phyloP scores from a whole-genome alignment of 2,113 vertebrate genomes.

The Sceloporus tristichus region DNA sequence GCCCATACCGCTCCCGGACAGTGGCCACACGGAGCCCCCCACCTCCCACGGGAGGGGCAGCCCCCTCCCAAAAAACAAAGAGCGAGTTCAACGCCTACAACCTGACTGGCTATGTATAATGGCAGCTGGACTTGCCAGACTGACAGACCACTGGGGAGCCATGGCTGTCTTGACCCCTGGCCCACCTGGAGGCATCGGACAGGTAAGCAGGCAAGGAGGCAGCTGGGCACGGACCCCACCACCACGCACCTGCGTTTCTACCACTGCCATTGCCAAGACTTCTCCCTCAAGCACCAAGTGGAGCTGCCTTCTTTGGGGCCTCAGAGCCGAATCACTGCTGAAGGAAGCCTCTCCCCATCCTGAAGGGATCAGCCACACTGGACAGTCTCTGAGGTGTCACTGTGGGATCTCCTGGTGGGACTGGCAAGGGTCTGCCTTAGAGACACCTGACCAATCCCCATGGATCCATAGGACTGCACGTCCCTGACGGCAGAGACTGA shows the following conservation, averaged over 20 bases:
- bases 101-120: constrained; percentile 84
- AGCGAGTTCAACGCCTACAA: constrained; percentile 81
- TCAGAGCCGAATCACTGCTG: no score
- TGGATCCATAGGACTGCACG: no score
- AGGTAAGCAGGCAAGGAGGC: constrained; percentile 15
- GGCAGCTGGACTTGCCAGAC: neutral
- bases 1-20: constrained; percentile 68
- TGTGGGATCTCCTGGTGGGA: neutral
- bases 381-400: neutral
- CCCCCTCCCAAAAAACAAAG: constrained; percentile 71
- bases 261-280: no score
- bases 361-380: neutral
- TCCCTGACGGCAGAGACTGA: no score
- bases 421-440: no score
- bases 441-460: no score
- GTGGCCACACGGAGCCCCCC: constrained; percentile 64
- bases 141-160: neutral
- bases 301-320: neutral
- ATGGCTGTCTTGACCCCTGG: neutral
- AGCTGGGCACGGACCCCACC: accelerated
- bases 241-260: neutral
- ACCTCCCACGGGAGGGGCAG: constrained; percentile 24
- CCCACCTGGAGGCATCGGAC: neutral
- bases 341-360: neutral
- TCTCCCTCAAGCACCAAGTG: neutral